Base-by-base conservation (phyloP, 2,888 invertebrate species). In the Lamproptera curius region DNA sequence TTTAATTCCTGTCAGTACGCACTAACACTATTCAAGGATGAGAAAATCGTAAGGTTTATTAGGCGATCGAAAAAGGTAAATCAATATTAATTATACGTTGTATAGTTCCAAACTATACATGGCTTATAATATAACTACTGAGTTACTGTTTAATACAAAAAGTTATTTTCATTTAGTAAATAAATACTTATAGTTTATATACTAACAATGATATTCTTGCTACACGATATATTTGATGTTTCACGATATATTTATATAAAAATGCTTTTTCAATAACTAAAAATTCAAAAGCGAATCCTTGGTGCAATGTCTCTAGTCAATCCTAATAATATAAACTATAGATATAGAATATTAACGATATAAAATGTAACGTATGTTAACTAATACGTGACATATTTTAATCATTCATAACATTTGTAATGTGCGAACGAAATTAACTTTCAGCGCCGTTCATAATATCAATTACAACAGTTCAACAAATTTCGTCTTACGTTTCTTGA, bases 401-500 rank as follows among this genome's bases (percentile, higher is more conserved):
- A 28, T 2, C 28, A 28, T 28, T 28, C n/a, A n/a, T 41, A n/a
- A 15, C 3, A 26, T 31, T 40, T 16, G 13, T 11, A 6, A 36
- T 6, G 13, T 33, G 33, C 23, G 17, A n/a, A 45, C 20, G 16
- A 9, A 42, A 42, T 37, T n/a, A 13, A 42, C 28, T 42, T 33
- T 37, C 20, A 42, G 20, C 33, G 23, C 39, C 16, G 33, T 23
- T 34, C 39, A 42, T 42, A 23, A 20, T 42, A 47, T 42, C 36
- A 47, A 36, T 42, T 35, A 41, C 46, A 36, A 35, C n/a, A 40
- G 34, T 40, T 16, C 34, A 35, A 13, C 46, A 17, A 41, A 35
- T 36, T 16, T 13, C 28, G 14, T 31, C 35, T 13, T 46, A 28
- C 15, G 46, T 36, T 17, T 23, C 31, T n/a, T 17, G 17, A 13